Conservation (phyloP, 2,113 vertebrate genomes). For the Prochilodus magdalenae region DNA sequence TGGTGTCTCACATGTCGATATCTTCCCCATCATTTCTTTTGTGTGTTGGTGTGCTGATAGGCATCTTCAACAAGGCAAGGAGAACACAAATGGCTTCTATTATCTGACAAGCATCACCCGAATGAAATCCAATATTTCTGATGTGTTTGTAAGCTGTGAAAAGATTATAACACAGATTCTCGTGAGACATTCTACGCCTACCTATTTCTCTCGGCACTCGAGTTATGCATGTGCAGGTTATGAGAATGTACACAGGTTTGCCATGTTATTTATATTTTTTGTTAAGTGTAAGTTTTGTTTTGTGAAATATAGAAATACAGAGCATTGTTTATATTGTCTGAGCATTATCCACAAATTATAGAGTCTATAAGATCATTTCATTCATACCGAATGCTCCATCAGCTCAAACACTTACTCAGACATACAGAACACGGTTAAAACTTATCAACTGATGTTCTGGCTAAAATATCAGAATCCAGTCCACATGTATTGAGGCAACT, state of each 20-base stretch:
- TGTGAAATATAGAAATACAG: neutral
- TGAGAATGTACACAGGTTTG: neutral
- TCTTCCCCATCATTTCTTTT: conserved; percentile 16
- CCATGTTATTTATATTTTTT: neutral
- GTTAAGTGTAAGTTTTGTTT: neutral
- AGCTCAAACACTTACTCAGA: too few relatives aligned
- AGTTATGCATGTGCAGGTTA: neutral
- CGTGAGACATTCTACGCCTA: neutral
- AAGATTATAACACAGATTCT: conserved; percentile 13
- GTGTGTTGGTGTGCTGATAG: conserved; percentile 45
- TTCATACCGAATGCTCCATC: too few relatives aligned
- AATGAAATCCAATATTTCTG: conserved; percentile 35
- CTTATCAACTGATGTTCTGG: too few relatives aligned
- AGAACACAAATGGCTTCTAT: conserved; percentile 33
- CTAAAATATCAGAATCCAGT: too few relatives aligned
- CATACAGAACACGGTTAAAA: too few relatives aligned
- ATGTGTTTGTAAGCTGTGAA: conserved; percentile 29
- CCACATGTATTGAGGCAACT: too few relatives aligned
- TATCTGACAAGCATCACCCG: conserved; percentile 12
- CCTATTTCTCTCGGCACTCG: neutral
- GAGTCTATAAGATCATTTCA: too few relatives aligned
- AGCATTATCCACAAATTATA: too few relatives aligned
- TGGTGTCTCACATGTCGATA: conserved; percentile 23
- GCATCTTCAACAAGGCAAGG: conserved; percentile 28
- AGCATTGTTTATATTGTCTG: too few relatives aligned